Percentiles rank a stretch among this genome's conserved stretches.
Conservation (phyloP, 35 echinoderm and acorn worm genomes). For the Apostichopus parvimensis region DNA sequence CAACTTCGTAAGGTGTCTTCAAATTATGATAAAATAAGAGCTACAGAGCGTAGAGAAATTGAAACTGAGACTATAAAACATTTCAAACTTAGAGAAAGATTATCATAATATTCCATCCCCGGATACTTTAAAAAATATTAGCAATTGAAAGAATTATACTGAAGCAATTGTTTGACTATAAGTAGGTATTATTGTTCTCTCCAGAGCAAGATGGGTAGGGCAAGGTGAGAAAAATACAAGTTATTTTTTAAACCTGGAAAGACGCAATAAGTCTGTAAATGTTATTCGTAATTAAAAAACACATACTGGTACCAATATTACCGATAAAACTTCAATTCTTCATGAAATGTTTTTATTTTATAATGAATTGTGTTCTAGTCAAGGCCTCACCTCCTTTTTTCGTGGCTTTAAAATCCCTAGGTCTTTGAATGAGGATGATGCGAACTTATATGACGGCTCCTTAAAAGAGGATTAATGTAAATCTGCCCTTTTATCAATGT, state of each 20-base stretch:
- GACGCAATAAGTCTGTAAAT: not conserved
- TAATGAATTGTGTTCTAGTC: not conserved
- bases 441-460: not conserved
- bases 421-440: not conserved
- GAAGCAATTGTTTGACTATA: constrained; percentile 40
- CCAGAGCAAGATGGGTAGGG: constrained; percentile 26
- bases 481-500: constrained; percentile 7
- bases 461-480: not conserved
- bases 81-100: too few species aligned
- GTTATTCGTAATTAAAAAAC: not conserved
- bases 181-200: constrained; percentile 45
- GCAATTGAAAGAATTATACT: not conserved
- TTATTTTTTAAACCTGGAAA: too few species aligned
- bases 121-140: too few species aligned
- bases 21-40: not conserved
- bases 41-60: not conserved
- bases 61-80: not conserved
- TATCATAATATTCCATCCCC: too few species aligned
- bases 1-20: not conserved
- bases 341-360: constrained; percentile 35
- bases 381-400: not conserved
- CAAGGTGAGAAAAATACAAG: constrained; percentile 43
- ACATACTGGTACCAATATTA: not conserved
- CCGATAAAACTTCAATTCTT: constrained; percentile 23
- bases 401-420: not conserved